Percentiles rank a stretch among this genome's conserved stretches.
phyloP scores from a whole-genome alignment of 1,140 invertebrate genomes.

The Heterodera carotae region DNA sequence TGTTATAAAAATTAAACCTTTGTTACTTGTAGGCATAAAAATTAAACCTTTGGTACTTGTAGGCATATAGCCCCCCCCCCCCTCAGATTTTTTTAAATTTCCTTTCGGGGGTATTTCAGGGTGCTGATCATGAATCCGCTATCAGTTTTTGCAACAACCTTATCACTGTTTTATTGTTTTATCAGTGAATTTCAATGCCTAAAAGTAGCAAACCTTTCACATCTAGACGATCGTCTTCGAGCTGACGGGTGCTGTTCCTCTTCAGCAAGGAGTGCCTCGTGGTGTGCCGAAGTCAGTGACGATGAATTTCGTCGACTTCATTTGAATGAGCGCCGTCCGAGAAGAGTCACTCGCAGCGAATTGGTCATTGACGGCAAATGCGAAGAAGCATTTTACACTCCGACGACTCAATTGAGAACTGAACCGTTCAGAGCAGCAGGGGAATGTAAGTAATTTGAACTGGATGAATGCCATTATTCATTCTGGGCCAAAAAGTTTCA shows the following conservation, averaged over 20 bases:
- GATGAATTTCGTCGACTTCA: conserved; percentile 18
- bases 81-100: too few species aligned
- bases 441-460: not conserved
- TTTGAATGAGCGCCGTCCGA: not conserved
- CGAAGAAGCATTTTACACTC: conserved; percentile 9
- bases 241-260: not conserved
- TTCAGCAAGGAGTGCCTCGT: conserved; percentile 32
- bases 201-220: too few species aligned
- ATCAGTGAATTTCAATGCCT: too few species aligned
- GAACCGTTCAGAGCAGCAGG: not conserved
- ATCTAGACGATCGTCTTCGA: conserved; percentile 8
- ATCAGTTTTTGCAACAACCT: too few species aligned
- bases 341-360: not conserved
- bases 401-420: not conserved
- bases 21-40: too few species aligned
- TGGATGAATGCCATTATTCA: not conserved
- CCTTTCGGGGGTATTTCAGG: too few species aligned
- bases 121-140: too few species aligned
- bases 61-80: too few species aligned
- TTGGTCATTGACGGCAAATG: conserved; percentile 1
- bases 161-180: too few species aligned
- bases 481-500: too few species aligned
- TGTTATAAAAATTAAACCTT: not conserved
- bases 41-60: too few species aligned
- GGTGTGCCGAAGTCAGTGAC: conserved; percentile 33